Evolutionary conservation across 2,888 invertebrate genomes (phyloP).

Genomic region (Cyclophora punctaria): DNA sequence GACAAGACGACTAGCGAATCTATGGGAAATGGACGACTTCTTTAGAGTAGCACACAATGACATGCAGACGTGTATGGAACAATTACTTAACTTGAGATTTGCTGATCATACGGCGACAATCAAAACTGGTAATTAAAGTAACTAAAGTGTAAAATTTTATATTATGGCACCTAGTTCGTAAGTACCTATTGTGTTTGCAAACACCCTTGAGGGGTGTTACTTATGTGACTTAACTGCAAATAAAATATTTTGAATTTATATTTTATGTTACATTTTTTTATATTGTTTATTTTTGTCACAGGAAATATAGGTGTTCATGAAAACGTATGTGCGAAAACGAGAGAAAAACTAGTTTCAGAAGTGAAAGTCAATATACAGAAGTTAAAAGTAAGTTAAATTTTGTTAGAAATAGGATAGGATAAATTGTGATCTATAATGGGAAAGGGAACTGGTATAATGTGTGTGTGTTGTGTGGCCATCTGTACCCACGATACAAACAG

Average conservation of each 20-base stretch:
- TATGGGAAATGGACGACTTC: conserved; percentile 85
- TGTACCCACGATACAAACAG: too few species aligned
- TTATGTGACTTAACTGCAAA: too few species aligned
- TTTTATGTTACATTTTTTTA: background rate
- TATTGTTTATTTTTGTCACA: conserved; percentile 25
- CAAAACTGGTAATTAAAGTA: conserved; percentile 57
- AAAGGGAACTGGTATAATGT: too few species aligned
- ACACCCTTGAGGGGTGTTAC: too few species aligned
- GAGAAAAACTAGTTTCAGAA: conserved; percentile 87
- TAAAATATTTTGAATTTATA: too few species aligned
- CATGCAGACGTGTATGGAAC: conserved; percentile 76
- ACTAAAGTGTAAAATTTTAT: too few species aligned
- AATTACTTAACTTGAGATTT: conserved; percentile 72
- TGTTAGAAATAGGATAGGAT: too few species aligned
- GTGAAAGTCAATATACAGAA: conserved; percentile 83
- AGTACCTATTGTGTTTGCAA: too few species aligned
- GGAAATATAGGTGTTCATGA: conserved; percentile 83
- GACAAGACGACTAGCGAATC: conserved; percentile 81
- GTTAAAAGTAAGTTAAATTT: conserved; percentile 75
- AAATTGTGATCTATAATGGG: too few species aligned
- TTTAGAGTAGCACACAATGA: conserved; percentile 81
- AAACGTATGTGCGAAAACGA: conserved; percentile 86
- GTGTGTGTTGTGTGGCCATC: too few species aligned
- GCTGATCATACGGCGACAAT: conserved; percentile 76
- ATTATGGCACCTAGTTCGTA: too few species aligned